Base-by-base conservation (phyloP, 2,113 vertebrate species). In the Oreochromis aureus region DNA sequence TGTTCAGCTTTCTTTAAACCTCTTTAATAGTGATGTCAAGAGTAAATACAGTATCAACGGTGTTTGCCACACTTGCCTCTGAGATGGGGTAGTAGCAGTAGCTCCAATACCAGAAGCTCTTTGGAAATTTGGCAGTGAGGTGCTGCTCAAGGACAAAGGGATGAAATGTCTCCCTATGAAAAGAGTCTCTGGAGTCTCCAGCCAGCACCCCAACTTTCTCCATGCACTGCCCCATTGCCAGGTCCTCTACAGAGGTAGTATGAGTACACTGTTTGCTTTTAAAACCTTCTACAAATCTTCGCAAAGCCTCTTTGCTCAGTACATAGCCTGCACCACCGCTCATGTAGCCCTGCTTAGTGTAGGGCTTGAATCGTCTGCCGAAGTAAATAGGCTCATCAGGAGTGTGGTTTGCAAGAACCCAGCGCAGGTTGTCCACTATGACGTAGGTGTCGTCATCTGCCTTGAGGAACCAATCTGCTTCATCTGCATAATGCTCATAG, bases 21-120 rank as follows among this genome's bases (percentile, higher is more conserved):
- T 53, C 24, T 63, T 69, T 61, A 41, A 22, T 19, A 69, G 9
- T 24, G 44, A 54, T 5, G 6, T 81, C 53, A 71, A 66, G 18
- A 76, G 24, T 39, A 24, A 78, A 22, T 10, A 86, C 41, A 55
- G 34, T 27, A 19, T 36, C 13, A 9, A 41, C 3, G 18, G 27
- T 32, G 7, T 46, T 39, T 15, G 3, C 39, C 58, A 53, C 7
- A 93, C 96, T 95, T 94, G 94, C 97, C 97, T 97, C 96, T 78
- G 94, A 88, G 53, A 97, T 95, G 82, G 97, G 97, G 84, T 98
- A 97, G 90, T 96, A 97, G 93, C 94, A 96, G 94, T 98, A 97
- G 80, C 94, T 97, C 22, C 22, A 24, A 24, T 24, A 24, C 22
- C 22, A 24, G 22, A 24, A 24, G 22, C 22, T 24, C 22, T 24